Evolutionary conservation across 1,140 invertebrate species (phyloP).

Genomic region (Drosophila suzukii): DNA sequence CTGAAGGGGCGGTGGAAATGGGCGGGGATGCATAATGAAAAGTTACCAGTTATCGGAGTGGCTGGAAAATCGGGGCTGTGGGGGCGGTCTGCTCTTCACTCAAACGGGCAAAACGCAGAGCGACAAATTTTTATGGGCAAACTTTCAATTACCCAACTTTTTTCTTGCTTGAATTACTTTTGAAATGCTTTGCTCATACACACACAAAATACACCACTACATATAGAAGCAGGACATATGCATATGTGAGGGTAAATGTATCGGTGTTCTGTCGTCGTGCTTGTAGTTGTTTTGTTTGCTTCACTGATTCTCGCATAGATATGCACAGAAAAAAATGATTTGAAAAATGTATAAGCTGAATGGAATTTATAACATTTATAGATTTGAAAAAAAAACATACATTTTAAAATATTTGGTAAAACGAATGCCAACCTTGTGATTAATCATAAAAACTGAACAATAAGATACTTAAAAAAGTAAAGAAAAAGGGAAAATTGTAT

Average conservation of each 20-base stretch:
- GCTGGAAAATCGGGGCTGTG: background rate
- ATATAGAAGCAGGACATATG: conserved; percentile 19
- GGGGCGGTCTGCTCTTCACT: conserved; percentile 27
- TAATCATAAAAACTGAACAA: too few relatives aligned
- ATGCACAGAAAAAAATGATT: conserved; percentile 9
- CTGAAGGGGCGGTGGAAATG: background rate
- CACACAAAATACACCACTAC: conserved; percentile 15
- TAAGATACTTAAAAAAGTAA: too few relatives aligned
- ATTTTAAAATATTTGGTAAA: too few relatives aligned
- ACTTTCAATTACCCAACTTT: conserved; percentile 82
- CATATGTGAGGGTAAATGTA: conserved; percentile 34
- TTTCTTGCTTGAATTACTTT: conserved; percentile 81
- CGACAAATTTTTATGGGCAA: conserved; percentile 82
- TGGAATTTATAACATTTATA: conserved; percentile 1
- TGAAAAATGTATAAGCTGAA: background rate
- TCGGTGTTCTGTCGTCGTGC: conserved; percentile 15
- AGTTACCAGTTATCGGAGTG: conserved; percentile 39
- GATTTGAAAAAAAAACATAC: background rate
- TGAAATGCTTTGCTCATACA: conserved; percentile 61
- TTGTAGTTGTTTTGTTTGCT: conserved; percentile 22
- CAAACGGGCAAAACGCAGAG: conserved; percentile 53
- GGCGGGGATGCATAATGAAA: conserved; percentile 67
- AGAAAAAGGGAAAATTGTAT: too few relatives aligned
- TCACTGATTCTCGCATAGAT: conserved; percentile 21
- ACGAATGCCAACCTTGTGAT: too few relatives aligned